Conservation (phyloP, 1,140 invertebrate species). For the Venustaconcha ellipsiformis region DNA sequence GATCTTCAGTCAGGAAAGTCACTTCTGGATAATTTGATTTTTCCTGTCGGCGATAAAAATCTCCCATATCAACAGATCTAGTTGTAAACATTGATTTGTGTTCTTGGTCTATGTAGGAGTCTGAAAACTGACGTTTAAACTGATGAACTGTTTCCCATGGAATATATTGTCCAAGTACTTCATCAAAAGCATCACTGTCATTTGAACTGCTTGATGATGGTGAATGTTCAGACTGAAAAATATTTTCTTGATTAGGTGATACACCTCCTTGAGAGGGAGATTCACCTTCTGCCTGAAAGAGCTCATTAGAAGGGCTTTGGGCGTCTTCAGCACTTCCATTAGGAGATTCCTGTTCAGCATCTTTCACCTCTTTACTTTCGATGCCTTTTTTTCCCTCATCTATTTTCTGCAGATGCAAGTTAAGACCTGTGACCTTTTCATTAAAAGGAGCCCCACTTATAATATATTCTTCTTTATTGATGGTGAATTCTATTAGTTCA, state of each 20-base stretch:
- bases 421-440: too few relatives aligned
- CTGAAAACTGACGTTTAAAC: constrained; percentile 62
- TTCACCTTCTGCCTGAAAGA: too few relatives aligned
- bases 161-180: constrained; percentile 41
- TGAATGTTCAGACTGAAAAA: not conserved
- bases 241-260: too few relatives aligned
- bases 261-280: too few relatives aligned
- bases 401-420: not conserved
- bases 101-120: constrained; percentile 53
- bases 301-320: too few relatives aligned
- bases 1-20: constrained; percentile 13
- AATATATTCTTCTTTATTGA: too few relatives aligned
- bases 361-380: constrained; percentile 22
- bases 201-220: constrained; percentile 52
- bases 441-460: too few relatives aligned
- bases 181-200: constrained; percentile 54
- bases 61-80: constrained; percentile 59
- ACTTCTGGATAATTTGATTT: constrained; percentile 17
- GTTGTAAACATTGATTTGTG: constrained; percentile 36
- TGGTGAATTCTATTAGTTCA: too few relatives aligned
- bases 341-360: constrained; percentile 12
- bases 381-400: constrained; percentile 24
- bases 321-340: not conserved
- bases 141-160: constrained; percentile 63
- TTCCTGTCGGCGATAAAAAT: constrained; percentile 51